A percentile compares a stretch with the other conserved stretches of the same genome.
Conservation (phyloP, 2,888 invertebrate species). For the Liodrosophila aerea region DNA sequence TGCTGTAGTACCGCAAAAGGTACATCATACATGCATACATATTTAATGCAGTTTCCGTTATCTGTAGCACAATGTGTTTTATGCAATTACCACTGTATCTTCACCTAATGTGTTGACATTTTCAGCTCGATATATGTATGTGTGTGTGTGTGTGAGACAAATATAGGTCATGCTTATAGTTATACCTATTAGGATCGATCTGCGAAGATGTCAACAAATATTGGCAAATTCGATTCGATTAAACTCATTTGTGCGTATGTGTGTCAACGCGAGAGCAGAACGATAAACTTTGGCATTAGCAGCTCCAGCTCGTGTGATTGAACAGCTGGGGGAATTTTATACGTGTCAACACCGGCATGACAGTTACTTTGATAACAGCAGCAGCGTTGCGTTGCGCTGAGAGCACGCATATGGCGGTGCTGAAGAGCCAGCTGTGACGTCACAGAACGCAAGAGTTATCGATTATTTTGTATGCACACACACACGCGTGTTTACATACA, state of each 20-base stretch:
- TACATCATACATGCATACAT: too few species aligned
- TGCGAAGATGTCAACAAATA: neutral
- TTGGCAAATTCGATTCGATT: too few species aligned
- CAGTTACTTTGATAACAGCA: neutral
- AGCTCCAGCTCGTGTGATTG: conserved; percentile 1
- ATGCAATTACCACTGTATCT: conserved; percentile 3
- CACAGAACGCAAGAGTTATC: conserved; percentile 41
- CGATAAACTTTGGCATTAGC: conserved; percentile 32
- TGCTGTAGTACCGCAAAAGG: too few species aligned
- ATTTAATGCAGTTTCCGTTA: conserved; percentile 2
- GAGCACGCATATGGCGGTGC: neutral
- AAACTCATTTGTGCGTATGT: too few species aligned
- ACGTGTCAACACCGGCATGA: neutral
- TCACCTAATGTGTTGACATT: neutral
- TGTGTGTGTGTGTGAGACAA: neutral
- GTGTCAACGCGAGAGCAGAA: too few species aligned
- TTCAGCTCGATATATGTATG: neutral
- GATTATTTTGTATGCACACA: conserved; percentile 46
- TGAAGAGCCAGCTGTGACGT: conserved; percentile 47
- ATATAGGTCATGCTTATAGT: conserved; percentile 10
- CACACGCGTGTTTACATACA: conserved; percentile 31
- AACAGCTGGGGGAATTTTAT: conserved; percentile 21
- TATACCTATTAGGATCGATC: neutral
- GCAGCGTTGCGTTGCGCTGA: too few species aligned
- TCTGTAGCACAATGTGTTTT: neutral